Evolutionary conservation across 2,888 invertebrate species (phyloP), one percentile per base, ranked within the genome.

Genomic region (Tridacna gigas): DNA sequence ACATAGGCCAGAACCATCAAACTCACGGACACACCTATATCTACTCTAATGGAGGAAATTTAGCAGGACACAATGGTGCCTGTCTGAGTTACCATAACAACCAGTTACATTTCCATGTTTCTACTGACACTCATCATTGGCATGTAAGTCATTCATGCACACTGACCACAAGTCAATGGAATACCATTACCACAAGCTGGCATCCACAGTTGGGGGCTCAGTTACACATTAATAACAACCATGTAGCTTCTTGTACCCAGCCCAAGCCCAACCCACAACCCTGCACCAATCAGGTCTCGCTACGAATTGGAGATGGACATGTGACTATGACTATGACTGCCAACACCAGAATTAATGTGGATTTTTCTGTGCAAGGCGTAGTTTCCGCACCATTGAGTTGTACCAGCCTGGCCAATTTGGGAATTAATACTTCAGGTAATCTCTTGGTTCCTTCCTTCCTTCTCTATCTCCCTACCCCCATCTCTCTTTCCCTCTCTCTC

Each of bases 181-280:
- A 87, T 74, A 71, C 74, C 73, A 77, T 87, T 13, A 69, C 84
- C 4, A 76, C 80, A 11, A 84, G 84, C 0, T 87, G 86, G 86
- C 86, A 87, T 80, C 86, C 84, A 4, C 84, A 87, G 0, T 77
- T 74, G 0, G 86, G 86, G 18, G 81, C 79, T 5, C 80, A 80
- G 74, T 15, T 87, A 4, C 48, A 66, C 26, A 51, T 87, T 0
- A 87, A 87, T 71, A 84, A 84, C 60, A 79, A 84, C 9, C 71
- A 67, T 13, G 74, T 79, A 9, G 86, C 75, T 11, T 84, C 86
- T 1, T 82, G 77, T 13, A 74, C 66, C 0, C 48, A 76, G 3
- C 76, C 76, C 5, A 60, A 78, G 25, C 82, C 82, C 0, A 51
- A 77, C 61, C 71, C 71, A 48, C n/a, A 73, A 18, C 67, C 77